These are phyloP conservation scores for Lottia scabra DNA, from an alignment of 2,888 invertebrate genomes.

Conservation along the genomic window DNA sequence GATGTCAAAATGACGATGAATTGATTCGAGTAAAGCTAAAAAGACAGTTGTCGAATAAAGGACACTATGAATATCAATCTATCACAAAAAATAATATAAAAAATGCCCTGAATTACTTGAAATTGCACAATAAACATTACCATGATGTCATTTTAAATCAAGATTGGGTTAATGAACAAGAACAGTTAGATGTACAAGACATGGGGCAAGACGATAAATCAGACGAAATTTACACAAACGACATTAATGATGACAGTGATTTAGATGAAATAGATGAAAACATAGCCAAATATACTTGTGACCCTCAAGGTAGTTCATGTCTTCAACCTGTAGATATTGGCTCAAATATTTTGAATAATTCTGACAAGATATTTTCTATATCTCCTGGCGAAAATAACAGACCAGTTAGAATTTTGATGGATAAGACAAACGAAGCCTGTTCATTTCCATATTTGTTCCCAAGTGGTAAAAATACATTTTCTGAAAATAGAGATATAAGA, in stretches of 20 bases:
- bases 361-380: constrained; percentile 20
- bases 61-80: too few relatives aligned
- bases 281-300: neutral
- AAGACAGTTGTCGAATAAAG: too few relatives aligned
- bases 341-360: constrained; percentile 15
- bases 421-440: constrained; percentile 18
- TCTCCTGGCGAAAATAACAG: constrained; percentile 15
- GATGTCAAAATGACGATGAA: too few relatives aligned
- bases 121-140: too few relatives aligned
- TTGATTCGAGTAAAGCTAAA: too few relatives aligned
- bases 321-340: constrained; percentile 23
- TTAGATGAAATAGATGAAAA: neutral
- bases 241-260: neutral
- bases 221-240: too few relatives aligned
- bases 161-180: too few relatives aligned
- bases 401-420: constrained; percentile 13
- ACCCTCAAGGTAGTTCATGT: constrained; percentile 25
- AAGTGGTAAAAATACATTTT: neutral
- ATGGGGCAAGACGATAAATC: too few relatives aligned
- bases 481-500: constrained; percentile 3
- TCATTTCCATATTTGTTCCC: constrained; percentile 27
- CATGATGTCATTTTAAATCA: too few relatives aligned
- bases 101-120: too few relatives aligned
- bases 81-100: too few relatives aligned
- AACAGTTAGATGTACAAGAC: too few relatives aligned